Evolutionary conservation across 2,113 vertebrate genomes (phyloP), one percentile per base, ranked within the genome.

Genomic region (Chamaea fasciata): DNA sequence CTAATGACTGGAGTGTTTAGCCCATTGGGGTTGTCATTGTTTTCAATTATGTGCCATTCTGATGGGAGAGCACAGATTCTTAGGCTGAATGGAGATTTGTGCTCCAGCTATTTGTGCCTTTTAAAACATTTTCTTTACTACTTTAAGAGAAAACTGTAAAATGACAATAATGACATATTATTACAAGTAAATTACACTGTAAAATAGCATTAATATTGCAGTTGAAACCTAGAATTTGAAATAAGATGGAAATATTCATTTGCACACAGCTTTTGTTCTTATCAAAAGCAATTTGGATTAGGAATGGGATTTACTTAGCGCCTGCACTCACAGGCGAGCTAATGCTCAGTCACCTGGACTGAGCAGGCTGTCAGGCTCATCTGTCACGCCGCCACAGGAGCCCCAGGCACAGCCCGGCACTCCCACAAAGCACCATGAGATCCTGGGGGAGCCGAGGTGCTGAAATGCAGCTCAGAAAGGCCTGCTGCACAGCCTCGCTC

Each of bases 151-250:
- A 97, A 97, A 98, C 97, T 97, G 94, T 97, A 98, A 98, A 98
- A 98, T 96, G 96, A 97, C 97, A 98, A 98, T 98, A 98, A 98
- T 98, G 97, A 98, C 98, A 98, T 97, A 98, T 98, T 98, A 98
- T 98, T 98, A 98, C 97, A 98, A 98, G 97, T 96, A 98, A 98
- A 98, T 98, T 98, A 97, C 97, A 97, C 98, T 97, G 97, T 96
- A 96, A 97, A 98, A 98, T 96, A 98, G 97, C 97, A 95, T 98
- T 98, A 98, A 98, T 98, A 97, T 96, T 97, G 97, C 96, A 89
- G 96, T 95, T 97, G 98, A 98, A 98, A 98, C 98, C 98, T 97
- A 98, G 98, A 98, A 98, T 98, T 98, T 98, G 94, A 97, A 98
- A 97, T 97, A 97, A 97, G 97, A 98, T 97, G 97, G 98, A 98